A percentile compares a stretch with the other conserved stretches of the same genome.
phyloP scores from a whole-genome alignment of 1,140 invertebrate species.

The Panulirus ornatus region DNA sequence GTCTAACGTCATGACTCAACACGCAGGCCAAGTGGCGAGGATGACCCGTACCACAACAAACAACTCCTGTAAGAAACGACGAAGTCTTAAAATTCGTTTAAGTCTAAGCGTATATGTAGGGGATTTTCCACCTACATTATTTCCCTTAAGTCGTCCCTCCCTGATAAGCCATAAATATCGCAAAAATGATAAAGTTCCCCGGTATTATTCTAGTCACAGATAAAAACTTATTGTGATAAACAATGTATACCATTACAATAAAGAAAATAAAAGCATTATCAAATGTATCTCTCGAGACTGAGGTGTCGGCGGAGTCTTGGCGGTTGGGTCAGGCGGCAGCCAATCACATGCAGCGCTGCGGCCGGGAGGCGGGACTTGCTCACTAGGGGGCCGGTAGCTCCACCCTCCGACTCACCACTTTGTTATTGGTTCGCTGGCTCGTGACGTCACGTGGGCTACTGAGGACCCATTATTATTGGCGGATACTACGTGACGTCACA shows the following conservation, averaged over 20 bases:
- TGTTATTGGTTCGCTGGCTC: slow-evolving; percentile 61
- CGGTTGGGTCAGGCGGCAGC: slow-evolving; percentile 62
- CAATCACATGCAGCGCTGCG: slow-evolving; percentile 42
- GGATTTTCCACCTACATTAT: no score
- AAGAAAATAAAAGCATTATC: slow-evolving; percentile 68
- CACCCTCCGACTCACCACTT: slow-evolving; percentile 34
- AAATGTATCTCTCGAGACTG: slow-evolving; percentile 64
- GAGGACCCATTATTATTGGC: slow-evolving; percentile 75
- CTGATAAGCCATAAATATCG: no score
- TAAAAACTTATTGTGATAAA: slow-evolving; percentile 26
- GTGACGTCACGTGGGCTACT: slow-evolving; percentile 75
- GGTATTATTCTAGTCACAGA: background rate
- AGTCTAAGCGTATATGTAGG: no score
- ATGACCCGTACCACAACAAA: no score
- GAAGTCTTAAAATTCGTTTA: no score
- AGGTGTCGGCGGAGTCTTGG: slow-evolving; percentile 63
- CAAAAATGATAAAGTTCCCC: background rate
- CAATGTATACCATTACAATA: slow-evolving; percentile 56
- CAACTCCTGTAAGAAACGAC: no score
- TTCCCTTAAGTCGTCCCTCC: no score
- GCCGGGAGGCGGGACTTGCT: slow-evolving; percentile 52
- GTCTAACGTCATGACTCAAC: no score
- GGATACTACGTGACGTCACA: slow-evolving; percentile 71
- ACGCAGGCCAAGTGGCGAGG: no score
- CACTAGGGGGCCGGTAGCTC: slow-evolving; percentile 58